These are phyloP conservation scores for Perizoma flavofasciatum DNA, from an alignment of 2,888 invertebrate genomes.

Conservation along the genomic window DNA sequence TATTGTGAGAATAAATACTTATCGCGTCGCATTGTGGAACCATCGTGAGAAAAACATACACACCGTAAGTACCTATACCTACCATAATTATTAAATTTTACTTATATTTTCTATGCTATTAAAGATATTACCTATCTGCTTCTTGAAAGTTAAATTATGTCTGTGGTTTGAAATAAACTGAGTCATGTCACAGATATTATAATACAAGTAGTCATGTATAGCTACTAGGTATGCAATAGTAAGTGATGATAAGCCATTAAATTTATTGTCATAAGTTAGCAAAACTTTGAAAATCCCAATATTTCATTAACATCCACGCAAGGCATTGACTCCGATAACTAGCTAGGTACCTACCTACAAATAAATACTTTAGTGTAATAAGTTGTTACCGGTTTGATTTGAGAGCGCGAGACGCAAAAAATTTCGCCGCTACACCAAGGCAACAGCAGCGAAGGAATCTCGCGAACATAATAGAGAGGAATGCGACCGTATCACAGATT, in stretches of 20 bases:
- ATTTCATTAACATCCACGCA: constrained; percentile 31
- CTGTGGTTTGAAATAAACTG: too few species aligned
- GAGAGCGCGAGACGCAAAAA: constrained; percentile 73
- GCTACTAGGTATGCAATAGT: too few species aligned
- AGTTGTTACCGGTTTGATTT: constrained; percentile 76
- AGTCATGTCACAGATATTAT: too few species aligned
- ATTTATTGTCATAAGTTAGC: too few species aligned
- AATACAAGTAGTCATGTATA: too few species aligned
- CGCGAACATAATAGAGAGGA: constrained; percentile 75
- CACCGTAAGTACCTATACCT: constrained; percentile 59
- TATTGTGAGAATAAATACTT: constrained; percentile 53
- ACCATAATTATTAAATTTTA: neutral
- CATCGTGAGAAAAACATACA: constrained; percentile 64
- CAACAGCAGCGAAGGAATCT: constrained; percentile 62
- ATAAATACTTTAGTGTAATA: constrained; percentile 52
- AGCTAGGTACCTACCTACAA: constrained; percentile 28
- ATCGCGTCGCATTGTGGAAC: constrained; percentile 56
- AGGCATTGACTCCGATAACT: constrained; percentile 37
- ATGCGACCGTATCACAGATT: constrained; percentile 56
- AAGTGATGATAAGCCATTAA: too few species aligned
- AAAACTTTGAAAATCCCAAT: constrained; percentile 7
- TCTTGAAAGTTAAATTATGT: too few species aligned
- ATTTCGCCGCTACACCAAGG: constrained; percentile 72
- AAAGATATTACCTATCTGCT: neutral
- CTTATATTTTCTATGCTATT: neutral